Evolutionary conservation across 2,888 invertebrate genomes (phyloP).

Genomic region (Tyria jacobaeae): DNA sequence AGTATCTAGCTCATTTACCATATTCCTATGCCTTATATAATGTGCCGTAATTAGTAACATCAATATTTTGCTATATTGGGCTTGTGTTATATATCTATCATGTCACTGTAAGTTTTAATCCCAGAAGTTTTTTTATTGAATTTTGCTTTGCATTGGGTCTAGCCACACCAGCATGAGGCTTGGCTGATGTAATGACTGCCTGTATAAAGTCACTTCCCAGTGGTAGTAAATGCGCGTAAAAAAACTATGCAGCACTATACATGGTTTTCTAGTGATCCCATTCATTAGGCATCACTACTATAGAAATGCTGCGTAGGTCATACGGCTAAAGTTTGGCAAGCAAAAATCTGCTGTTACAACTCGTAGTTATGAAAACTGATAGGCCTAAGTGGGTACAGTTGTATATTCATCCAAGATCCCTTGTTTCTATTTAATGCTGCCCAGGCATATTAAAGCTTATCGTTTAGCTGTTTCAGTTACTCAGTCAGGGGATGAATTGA

Average conservation of each 20-base stretch:
- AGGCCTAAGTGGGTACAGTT: not conserved
- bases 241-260: not conserved
- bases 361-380: not conserved
- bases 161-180: not conserved
- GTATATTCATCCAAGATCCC: not conserved
- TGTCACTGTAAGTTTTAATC: not conserved
- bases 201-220: not conserved
- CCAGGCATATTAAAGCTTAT: not conserved
- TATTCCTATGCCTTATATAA: conserved; percentile 10
- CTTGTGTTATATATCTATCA: not conserved
- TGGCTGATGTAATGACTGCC: not conserved
- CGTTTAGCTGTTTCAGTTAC: not conserved
- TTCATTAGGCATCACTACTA: not conserved
- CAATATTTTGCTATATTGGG: not conserved
- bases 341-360: no score
- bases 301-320: no score
- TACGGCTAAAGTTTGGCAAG: no score
- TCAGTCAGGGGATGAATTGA: not conserved
- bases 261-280: not conserved
- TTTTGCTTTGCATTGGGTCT: not conserved
- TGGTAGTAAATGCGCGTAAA: not conserved
- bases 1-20: conserved; percentile 9
- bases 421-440: not conserved
- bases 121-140: not conserved
- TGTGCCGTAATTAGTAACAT: not conserved